These are phyloP conservation scores for Muschampia plurimacula DNA, from an alignment of 2,888 invertebrate species.

Conservation along the genomic window DNA sequence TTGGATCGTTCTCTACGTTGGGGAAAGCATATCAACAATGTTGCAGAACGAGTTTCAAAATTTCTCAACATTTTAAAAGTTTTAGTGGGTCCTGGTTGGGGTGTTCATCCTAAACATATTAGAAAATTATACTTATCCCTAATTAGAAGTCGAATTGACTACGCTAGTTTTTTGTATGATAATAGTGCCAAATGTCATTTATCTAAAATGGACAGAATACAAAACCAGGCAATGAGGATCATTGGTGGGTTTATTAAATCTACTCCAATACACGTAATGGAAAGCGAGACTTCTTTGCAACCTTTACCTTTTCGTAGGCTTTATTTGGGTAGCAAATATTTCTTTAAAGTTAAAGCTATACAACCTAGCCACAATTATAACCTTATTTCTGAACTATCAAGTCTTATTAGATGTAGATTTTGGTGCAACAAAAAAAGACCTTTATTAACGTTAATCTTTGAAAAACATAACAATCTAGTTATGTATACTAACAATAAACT, in stretches of 20 bases:
- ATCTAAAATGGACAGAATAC: not conserved
- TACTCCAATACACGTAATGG: conserved; percentile 1
- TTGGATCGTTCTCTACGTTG: too few relatives aligned
- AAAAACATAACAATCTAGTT: not conserved
- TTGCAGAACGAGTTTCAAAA: not conserved
- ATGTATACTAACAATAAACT: not conserved
- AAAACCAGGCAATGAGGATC: not conserved
- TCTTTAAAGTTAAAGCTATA: not conserved
- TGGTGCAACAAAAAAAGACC: not conserved
- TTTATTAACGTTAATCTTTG: not conserved
- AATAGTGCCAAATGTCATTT: conserved; percentile 3
- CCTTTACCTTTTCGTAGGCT: not conserved
- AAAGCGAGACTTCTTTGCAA: not conserved
- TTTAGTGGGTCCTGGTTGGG: not conserved
- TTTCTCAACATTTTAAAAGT: conserved; percentile 1
- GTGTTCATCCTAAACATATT: not conserved
- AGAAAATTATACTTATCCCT: not conserved
- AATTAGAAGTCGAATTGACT: not conserved
- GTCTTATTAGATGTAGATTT: not conserved
- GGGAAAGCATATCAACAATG: too few relatives aligned
- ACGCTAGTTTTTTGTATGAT: not conserved
- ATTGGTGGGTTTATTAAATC: not conserved
- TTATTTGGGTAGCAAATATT: not conserved
- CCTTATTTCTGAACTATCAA: not conserved
- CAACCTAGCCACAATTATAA: not conserved